These are phyloP conservation scores for Gerris lacustris DNA, from an alignment of 2,888 invertebrate species.

Conservation along the genomic window DNA sequence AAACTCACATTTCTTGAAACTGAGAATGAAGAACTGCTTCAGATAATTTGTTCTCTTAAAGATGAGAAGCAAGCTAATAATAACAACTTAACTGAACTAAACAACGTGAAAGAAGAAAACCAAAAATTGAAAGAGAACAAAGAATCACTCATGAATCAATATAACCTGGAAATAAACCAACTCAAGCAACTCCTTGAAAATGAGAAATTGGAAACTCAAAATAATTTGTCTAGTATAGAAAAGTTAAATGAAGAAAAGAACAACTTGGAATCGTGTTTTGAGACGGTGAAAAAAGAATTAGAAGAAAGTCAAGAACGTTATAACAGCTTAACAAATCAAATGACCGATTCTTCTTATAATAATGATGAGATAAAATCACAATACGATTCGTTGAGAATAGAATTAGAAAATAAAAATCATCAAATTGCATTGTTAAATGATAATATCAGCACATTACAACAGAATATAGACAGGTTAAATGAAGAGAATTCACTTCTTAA, in stretches of 20 bases:
- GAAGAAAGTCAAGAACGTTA: conserved; percentile 21
- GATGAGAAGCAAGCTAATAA: conserved; percentile 15
- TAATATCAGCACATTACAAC: background rate
- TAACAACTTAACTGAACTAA: conserved; percentile 13
- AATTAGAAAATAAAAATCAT: background rate
- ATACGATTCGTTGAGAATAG: background rate
- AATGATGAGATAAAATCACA: background rate
- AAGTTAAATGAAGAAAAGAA: background rate
- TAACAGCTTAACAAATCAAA: conserved; percentile 31
- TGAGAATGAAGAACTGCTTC: conserved; percentile 22
- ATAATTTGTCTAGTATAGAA: background rate
- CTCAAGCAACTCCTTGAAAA: background rate
- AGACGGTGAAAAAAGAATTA: background rate
- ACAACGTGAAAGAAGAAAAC: conserved; percentile 16
- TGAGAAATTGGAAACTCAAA: background rate
- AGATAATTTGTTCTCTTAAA: conserved; percentile 18
- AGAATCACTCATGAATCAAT: background rate
- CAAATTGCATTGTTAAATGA: background rate
- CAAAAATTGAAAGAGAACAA: conserved; percentile 15
- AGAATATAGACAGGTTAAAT: background rate
- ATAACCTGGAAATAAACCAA: background rate
- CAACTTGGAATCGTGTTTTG: background rate
- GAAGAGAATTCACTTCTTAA: background rate
- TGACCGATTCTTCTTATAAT: conserved; percentile 23
- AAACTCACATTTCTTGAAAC: conserved; percentile 33